These are phyloP conservation scores for Acipenser oxyrinchus DNA, from an alignment of 2,797 vertebrate species.

Conservation along the genomic window DNA sequence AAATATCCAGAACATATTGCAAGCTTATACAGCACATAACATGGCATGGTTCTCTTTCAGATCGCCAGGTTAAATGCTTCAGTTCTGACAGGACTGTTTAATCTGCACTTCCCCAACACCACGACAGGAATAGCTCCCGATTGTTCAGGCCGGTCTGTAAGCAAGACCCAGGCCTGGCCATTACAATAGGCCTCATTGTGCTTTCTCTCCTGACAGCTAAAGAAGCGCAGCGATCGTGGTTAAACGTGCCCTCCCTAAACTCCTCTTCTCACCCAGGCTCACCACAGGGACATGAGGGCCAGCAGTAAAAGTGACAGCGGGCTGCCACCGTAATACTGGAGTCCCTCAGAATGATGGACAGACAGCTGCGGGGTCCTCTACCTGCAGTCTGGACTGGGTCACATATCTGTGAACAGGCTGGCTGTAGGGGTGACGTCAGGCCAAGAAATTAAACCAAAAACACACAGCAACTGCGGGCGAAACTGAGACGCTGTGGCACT, in stretches of 20 bases:
- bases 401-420: too few species aligned
- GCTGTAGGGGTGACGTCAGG: conserved; percentile 2
- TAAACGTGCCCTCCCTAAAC: neutral
- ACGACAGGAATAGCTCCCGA: neutral
- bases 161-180: conserved; percentile 1
- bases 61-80: too few species aligned
- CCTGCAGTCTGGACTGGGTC: neutral
- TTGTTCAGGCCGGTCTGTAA: neutral
- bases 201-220: conserved; percentile 6
- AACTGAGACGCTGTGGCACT: too few species aligned
- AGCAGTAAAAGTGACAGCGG: conserved; percentile 26
- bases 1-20: neutral
- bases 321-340: conserved; percentile 34
- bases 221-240: conserved; percentile 8
- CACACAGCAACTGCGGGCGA: too few species aligned
- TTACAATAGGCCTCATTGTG: conserved; percentile 23
- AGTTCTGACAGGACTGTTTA: too few species aligned
- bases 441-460: too few species aligned
- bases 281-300: conserved; percentile 1
- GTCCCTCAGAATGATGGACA: conserved; percentile 36
- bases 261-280: neutral
- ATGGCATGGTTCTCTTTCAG: too few species aligned
- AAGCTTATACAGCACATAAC: too few species aligned
- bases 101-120: neutral
- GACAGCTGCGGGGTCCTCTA: conserved; percentile 15